Evolutionary conservation across 2,888 invertebrate species (phyloP), one percentile per base, ranked within the genome.

Genomic region (Ethmia dodecea): DNA sequence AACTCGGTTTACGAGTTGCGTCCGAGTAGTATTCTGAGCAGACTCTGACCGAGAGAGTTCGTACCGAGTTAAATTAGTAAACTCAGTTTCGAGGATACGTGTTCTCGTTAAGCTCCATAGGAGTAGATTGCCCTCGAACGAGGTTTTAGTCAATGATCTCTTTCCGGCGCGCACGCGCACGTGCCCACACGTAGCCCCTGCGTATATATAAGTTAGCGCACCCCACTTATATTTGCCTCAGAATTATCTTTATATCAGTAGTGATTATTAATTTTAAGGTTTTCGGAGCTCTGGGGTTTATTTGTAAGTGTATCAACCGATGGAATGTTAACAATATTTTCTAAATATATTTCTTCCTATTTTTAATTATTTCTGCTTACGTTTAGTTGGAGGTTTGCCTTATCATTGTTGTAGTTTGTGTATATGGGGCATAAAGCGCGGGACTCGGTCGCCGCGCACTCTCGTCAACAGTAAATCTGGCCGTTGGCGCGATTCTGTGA

Each of bases 301-400:
- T 46, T 60, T 55, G 60, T 75, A 71, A 68, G 66, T 55, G 53
- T 68, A 68, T 28, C n/a, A 60, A 72, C 61, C 55, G 64, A 67
- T 73, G 76, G 74, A 77, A 73, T 77, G 79, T 78, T 77, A 67
- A 66, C 59, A 60, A 52, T 49, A 58, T 58, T 53, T 55, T 55
- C 56, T 47, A 50, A 50, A 39, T 43, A 22, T 45, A 52, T 49
- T 56, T 52, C 57, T 52, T 58, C 29, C 35, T 42, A 43, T 44
- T 36, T 22, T 44, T 55, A 46, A 47, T 54, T 47, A 49, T 53
- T 52, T 52, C 52, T 53, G 63, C 65, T 67, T 64, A 52, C 53
- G 45, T 36, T 45, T 49, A 45, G 41, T 35, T 42, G 43, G 42
- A 40, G 48, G 57, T 60, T 69, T 65, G 65, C 62, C 66, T 69